Evolutionary conservation across 2,113 vertebrate species (phyloP), one percentile per base, ranked within the genome.

Genomic region (Indri indri): DNA sequence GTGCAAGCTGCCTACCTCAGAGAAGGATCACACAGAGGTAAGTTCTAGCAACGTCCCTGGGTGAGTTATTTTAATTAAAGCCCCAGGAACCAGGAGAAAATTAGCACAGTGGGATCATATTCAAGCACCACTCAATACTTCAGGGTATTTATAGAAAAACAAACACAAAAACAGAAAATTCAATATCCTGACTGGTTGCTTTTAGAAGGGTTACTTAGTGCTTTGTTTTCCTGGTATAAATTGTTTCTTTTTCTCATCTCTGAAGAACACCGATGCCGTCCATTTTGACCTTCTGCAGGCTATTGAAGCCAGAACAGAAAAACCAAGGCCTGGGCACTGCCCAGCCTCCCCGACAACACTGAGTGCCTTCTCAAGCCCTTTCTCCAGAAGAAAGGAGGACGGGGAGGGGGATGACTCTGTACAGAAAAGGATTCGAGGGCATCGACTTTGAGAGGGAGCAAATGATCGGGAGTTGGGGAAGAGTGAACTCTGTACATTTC

Each of bases 111-210:
- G 70, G 94, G 94, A 93, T 96, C 83, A 94, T 54, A 95, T 90
- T 95, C 83, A 97, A 95, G 97, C 92, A 94, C 87, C 95, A 96
- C 87, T 97, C 94, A 85, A 97, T 97, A 94, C 92, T 95, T 84
- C 54, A 82, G 84, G 90, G 40, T 97, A 97, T 97, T 97, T 98
- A 97, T 98, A 96, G 96, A 96, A 97, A 97, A 96, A 86, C 71
- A 98, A 97, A 97, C 80, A 97, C 79, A 88, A 91, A 96, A 93
- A 42, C 94, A 52, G 73, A 79, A 95, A 94, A 76, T 96, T 92
- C 96, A 96, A 90, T 97, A 96, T 97, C 94, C 96, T 85, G 47
- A 85, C 76, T 30, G 70, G 71, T 54, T 88, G 83, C 52, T 95
- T 96, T 95, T 74, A 70, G 61, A 88, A 90, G 68, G 27, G 50